Evolutionary conservation across 1,140 invertebrate species (phyloP), one percentile per base, ranked within the genome.

Genomic region (Oreohelix idahoensis): DNA sequence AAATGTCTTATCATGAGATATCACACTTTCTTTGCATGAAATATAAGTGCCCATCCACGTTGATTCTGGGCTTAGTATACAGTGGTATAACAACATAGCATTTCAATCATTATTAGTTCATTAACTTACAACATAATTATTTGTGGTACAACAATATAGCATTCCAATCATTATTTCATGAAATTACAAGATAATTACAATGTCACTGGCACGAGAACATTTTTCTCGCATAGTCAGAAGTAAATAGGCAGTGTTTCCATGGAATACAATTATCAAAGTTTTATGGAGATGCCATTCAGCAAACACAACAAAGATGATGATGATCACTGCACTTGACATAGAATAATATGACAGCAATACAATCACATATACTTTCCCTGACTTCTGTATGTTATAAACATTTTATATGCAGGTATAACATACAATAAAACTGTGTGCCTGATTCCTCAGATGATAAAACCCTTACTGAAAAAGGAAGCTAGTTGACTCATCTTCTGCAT

Each of bases 241-340:
- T 8, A 77, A 53, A 51, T 13, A 77, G 75, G 75, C 75, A 77
- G 75, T 77, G 75, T 77, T 69, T 79, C 15, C 51, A 36, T 23
- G 77, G 39, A 63, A 79, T 79, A 79, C 63, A 79, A 79, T 79
- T 79, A 79, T 36, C 77, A 66, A 66, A 79, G 77, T 69, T 79
- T 79, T 79, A 79, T 79, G 77, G 58, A 79, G 77, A 79, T 58
- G 53, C 15, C 42, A 45, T 45, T 45, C 42, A 45, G 42, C 15
- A 15, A 15, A 45, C 5, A 45, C 5, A 8, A 45, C 15, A 8
- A 5, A 45, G 5, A 15, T 5, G 42, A 45, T 45, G 5, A 45
- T 8, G 42, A 45, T 45, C 5, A 15, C 15, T 45, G 15, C 15
- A 45, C 42, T n/a, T n/a, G n/a, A n/a, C n/a, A n/a, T n/a, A n/a